Evolutionary conservation across 2,888 invertebrate genomes (phyloP), one percentile per base, ranked within the genome.

Genomic region (Limnephilus lunatus): DNA sequence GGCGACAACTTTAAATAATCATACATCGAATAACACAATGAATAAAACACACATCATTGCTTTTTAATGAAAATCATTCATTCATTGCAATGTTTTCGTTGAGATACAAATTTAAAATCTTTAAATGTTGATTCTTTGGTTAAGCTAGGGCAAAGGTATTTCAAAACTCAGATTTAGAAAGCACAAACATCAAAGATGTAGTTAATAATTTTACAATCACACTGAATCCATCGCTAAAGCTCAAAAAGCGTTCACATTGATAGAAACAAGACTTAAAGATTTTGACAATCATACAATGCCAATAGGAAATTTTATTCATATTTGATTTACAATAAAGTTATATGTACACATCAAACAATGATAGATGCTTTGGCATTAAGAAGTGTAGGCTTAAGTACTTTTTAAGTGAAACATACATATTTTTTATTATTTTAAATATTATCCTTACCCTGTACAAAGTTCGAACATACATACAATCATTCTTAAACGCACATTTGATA

Each of bases 381-480:
- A 91, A 44, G 89, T 83, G 91, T 91, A 90, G 91, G 89, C 89
- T 91, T 91, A 89, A 85, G 80, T 89, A 91, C 53, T 91, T 89
- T 89, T 82, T 88, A 92, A 91, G 85, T 91, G 90, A 91, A 91
- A 91, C 92, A 91, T 83, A 85, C 83, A 92, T 53, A 87, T 80
- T 93, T 92, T 90, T 48, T 83, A 85, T 86, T n/a, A 25, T 86
- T 91, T 86, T 80, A 39, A 81, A 86, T 86, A 91, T 81, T 48
- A 85, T 86, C 81, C 93, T 92, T 92, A 93, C 93, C 93, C 93
- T 93, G 93, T 93, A 92, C 92, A 93, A 93, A 83, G 88, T 92
- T 93, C 89, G 83, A 93, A 91, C 85, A 92, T 92, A 91, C 89
- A 90, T 25, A 81, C 91, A 91, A 91, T 89, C 90, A 90, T 92